Conservation (phyloP, 1,140 invertebrate genomes). For the Stegodyphus dumicola region DNA sequence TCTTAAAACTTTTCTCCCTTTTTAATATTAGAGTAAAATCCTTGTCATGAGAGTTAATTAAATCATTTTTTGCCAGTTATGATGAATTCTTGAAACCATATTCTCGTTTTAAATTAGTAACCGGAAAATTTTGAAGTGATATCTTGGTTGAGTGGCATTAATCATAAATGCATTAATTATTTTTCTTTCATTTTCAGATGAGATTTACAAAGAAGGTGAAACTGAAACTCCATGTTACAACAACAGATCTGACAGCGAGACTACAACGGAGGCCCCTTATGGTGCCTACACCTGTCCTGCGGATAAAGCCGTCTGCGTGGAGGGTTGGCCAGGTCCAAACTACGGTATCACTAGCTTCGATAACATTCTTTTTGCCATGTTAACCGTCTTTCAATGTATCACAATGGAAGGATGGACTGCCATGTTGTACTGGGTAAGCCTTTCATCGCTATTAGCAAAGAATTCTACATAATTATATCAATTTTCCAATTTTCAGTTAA, state of each 20-base stretch:
- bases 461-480: no score
- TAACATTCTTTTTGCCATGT: constrained; percentile 99
- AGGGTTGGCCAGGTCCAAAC: constrained; percentile 97
- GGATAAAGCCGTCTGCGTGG: constrained; percentile 84
- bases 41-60: no score
- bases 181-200: constrained; percentile 69
- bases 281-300: constrained; percentile 86
- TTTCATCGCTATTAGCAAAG: no score
- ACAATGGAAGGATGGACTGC: constrained; percentile 99
- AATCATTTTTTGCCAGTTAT: no score
- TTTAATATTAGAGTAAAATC: no score
- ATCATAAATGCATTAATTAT: no score
- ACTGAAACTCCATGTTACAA: constrained; percentile 84
- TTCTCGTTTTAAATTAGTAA: no score
- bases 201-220: constrained; percentile 89
- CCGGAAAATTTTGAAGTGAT: no score
- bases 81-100: no score
- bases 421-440: constrained; percentile 98
- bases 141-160: no score
- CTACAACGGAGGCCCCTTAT: constrained; percentile 49
- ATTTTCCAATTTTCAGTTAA: no score
- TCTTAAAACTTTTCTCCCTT: no score
- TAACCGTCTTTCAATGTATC: constrained; percentile 99
- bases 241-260: constrained; percentile 73
- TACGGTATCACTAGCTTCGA: constrained; percentile 99